phyloP scores from a whole-genome alignment of 2,888 invertebrate genomes.

The Polylopha cassiicola region DNA sequence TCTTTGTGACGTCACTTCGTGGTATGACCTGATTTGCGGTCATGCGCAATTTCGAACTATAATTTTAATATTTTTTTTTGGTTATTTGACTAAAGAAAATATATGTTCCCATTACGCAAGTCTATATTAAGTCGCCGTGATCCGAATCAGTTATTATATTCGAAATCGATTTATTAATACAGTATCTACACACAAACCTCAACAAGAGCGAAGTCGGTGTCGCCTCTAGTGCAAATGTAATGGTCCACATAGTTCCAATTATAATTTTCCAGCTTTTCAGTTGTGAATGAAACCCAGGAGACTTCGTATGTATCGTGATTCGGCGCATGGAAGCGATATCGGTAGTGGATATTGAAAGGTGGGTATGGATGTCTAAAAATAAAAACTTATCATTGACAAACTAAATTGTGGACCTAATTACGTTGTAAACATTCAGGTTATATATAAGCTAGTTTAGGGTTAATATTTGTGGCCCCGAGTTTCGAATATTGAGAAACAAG shows the following conservation, averaged over 20 bases:
- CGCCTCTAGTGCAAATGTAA: slow-evolving; percentile 96
- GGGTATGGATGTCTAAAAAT: slow-evolving; percentile 91
- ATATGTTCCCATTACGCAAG: no score
- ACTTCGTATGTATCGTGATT: slow-evolving; percentile 95
- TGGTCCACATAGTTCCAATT: slow-evolving; percentile 99
- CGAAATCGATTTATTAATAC: slow-evolving; percentile 5
- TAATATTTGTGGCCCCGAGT: no score
- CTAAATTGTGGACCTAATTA: no score
- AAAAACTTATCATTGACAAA: background rate
- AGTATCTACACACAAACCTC: slow-evolving; percentile 78
- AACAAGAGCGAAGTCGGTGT: slow-evolving; percentile 91
- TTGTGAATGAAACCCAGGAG: slow-evolving; percentile 95
- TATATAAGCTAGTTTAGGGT: no score
- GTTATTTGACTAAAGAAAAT: background rate
- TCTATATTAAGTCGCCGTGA: no score
- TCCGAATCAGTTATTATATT: no score
- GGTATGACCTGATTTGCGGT: no score
- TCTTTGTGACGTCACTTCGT: no score
- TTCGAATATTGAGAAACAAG: no score
- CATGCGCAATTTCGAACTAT: no score
- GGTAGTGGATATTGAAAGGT: slow-evolving; percentile 93
- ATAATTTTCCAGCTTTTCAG: slow-evolving; percentile 95
- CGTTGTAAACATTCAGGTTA: no score
- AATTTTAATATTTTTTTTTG: background rate
- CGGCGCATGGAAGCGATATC: slow-evolving; percentile 94